phyloP scores from a whole-genome alignment of 2,888 invertebrate species.

The Hydropsyche betteni region DNA sequence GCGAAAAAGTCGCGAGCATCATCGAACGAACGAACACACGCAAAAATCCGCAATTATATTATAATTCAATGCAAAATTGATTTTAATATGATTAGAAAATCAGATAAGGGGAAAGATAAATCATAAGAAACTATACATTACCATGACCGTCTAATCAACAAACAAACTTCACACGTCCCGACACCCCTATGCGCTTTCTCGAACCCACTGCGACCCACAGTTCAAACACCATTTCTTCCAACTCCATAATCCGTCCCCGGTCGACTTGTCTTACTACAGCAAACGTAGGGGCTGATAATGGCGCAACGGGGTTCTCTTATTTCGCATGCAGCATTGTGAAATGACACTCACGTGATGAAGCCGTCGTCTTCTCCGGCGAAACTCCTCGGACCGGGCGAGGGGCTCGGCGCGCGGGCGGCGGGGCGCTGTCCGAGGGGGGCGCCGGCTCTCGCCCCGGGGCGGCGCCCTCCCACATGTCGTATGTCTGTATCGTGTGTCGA shows the following conservation, averaged over 20 bases:
- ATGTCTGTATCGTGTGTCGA: constrained; percentile 49
- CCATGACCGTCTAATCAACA: too few relatives aligned
- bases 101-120: too few relatives aligned
- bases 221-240: too few relatives aligned
- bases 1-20: too few relatives aligned
- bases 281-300: constrained; percentile 36
- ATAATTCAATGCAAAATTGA: too few relatives aligned
- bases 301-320: constrained; percentile 39
- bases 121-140: too few relatives aligned
- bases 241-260: constrained; percentile 9
- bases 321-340: constrained; percentile 45
- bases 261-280: constrained; percentile 7
- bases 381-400: background rate
- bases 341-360: constrained; percentile 50
- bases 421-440: constrained; percentile 12
- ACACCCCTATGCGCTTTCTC: too few relatives aligned
- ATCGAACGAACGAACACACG: too few relatives aligned
- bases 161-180: too few relatives aligned
- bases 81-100: too few relatives aligned
- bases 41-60: too few relatives aligned
- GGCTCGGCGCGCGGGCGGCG: background rate
- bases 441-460: constrained; percentile 22
- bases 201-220: too few relatives aligned
- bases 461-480: constrained; percentile 30
- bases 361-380: constrained; percentile 1